Percentiles rank a stretch among this genome's conserved stretches.
These are phyloP conservation scores for Spinibarbus caldwelli DNA, from an alignment of 2,797 vertebrate species.

Conservation along the genomic window DNA sequence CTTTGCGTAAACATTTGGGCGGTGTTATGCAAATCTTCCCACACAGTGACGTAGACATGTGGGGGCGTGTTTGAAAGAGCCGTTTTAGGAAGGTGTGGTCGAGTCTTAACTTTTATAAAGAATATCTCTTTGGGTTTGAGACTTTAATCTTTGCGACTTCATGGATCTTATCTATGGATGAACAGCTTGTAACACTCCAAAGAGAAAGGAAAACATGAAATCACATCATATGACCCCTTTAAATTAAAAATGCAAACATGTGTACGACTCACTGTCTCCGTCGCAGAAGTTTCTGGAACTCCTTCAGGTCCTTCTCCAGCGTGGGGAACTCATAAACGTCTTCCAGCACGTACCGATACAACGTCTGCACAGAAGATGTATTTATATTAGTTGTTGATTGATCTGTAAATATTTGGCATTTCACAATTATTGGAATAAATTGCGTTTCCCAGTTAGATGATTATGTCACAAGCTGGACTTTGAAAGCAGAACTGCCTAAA, in stretches of 20 bases:
- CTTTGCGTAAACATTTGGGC: too few relatives aligned
- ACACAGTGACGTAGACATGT: too few relatives aligned
- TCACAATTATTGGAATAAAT: neutral
- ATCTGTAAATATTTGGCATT: neutral
- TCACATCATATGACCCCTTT: too few relatives aligned
- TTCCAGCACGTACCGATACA: slow-evolving; percentile 94
- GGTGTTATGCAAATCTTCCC: too few relatives aligned
- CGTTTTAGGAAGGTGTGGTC: too few relatives aligned
- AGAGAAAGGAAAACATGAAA: too few relatives aligned
- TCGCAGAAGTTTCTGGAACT: slow-evolving; percentile 95
- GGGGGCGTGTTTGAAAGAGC: too few relatives aligned
- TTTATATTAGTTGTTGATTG: neutral
- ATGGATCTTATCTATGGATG: too few relatives aligned
- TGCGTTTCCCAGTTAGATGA: neutral
- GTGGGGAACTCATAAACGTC: slow-evolving; percentile 94
- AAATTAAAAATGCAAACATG: neutral
- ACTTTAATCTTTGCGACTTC: too few relatives aligned
- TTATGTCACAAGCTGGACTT: neutral
- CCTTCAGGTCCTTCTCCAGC: slow-evolving; percentile 95
- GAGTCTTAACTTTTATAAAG: too few relatives aligned
- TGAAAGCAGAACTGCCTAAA: neutral
- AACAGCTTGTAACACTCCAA: too few relatives aligned
- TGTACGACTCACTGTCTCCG: slow-evolving; percentile 89
- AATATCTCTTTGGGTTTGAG: too few relatives aligned
- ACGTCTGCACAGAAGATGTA: slow-evolving; percentile 76